A percentile compares a stretch with the other conserved stretches of the same genome.
phyloP scores from a whole-genome alignment of 2,888 invertebrate genomes.

The Nomada hirtipes region DNA sequence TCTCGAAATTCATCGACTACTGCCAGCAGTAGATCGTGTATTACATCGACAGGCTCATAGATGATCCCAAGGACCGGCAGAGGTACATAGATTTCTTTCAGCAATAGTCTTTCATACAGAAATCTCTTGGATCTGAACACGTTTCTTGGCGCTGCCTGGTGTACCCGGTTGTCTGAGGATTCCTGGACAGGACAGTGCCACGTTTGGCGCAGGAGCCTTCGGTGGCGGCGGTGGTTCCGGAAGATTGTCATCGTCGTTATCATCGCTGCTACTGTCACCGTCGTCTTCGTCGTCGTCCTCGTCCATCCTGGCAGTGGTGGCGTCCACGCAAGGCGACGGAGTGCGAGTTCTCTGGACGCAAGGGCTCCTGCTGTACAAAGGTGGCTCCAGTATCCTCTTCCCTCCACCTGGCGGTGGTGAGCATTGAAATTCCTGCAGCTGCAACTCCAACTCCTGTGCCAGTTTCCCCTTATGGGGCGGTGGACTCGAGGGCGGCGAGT shows the following conservation, averaged over 20 bases:
- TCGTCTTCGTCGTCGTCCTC: slow-evolving; percentile 84
- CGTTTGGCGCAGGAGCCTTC: slow-evolving; percentile 85
- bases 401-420: slow-evolving; percentile 85
- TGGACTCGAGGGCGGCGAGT: slow-evolving; percentile 77
- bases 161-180: slow-evolving; percentile 89
- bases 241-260: slow-evolving; percentile 85
- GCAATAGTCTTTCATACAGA: slow-evolving; percentile 87
- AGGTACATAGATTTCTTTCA: not conserved
- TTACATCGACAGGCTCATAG: slow-evolving; percentile 12
- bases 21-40: slow-evolving; percentile 50
- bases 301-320: slow-evolving; percentile 77
- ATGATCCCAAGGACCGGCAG: not conserved
- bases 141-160: slow-evolving; percentile 93
- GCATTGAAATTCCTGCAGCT: slow-evolving; percentile 87
- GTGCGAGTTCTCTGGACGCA: slow-evolving; percentile 75
- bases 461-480: slow-evolving; percentile 80
- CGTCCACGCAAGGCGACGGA: slow-evolving; percentile 81
- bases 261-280: slow-evolving; percentile 83
- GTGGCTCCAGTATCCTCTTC: slow-evolving; percentile 78
- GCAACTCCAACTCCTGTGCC: slow-evolving; percentile 86
- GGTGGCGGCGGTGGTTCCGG: slow-evolving; percentile 89
- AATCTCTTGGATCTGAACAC: slow-evolving; percentile 97
- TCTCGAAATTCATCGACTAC: slow-evolving; percentile 13
- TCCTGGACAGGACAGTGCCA: slow-evolving; percentile 85
- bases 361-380: slow-evolving; percentile 77